Conservation (phyloP, 1,140 invertebrate genomes). For the Holotrichia oblita region DNA sequence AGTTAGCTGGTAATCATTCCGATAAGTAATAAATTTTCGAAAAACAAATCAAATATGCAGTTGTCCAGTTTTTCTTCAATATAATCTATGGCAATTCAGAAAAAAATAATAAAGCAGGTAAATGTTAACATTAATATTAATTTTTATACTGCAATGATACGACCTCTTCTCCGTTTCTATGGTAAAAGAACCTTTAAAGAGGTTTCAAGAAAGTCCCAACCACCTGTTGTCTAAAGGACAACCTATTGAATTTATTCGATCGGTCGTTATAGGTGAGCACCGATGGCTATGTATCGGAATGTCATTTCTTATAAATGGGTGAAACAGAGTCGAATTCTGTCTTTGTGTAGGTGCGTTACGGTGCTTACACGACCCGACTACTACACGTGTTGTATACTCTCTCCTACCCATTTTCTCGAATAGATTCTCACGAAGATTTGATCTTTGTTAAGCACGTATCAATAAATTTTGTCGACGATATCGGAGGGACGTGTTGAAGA, state of each 20-base stretch:
- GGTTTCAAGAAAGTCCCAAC: constrained; percentile 11
- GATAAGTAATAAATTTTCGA: no score
- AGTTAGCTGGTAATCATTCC: no score
- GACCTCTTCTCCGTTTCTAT: not conserved
- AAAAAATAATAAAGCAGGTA: no score
- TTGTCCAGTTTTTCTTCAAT: no score
- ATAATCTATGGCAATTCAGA: no score
- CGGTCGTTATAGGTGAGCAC: constrained; percentile 1
- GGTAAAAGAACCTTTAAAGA: not conserved
- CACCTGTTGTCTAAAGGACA: constrained; percentile 11
- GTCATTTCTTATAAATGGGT: constrained; percentile 12
- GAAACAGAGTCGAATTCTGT: constrained; percentile 10
- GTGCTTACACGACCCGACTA: not conserved
- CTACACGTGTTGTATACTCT: not conserved
- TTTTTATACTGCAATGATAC: not conserved
- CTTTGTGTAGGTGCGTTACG: not conserved
- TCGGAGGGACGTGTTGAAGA: not conserved
- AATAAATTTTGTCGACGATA: not conserved
- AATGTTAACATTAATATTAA: no score
- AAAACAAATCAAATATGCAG: no score
- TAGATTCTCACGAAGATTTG: constrained; percentile 17
- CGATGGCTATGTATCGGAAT: not conserved
- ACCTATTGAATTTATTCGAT: constrained; percentile 17
- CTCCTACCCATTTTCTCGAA: not conserved
- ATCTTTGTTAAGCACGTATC: not conserved